phyloP scores from a whole-genome alignment of 64 coral and sea anemone species.

The Stichodactyla helianthus region DNA sequence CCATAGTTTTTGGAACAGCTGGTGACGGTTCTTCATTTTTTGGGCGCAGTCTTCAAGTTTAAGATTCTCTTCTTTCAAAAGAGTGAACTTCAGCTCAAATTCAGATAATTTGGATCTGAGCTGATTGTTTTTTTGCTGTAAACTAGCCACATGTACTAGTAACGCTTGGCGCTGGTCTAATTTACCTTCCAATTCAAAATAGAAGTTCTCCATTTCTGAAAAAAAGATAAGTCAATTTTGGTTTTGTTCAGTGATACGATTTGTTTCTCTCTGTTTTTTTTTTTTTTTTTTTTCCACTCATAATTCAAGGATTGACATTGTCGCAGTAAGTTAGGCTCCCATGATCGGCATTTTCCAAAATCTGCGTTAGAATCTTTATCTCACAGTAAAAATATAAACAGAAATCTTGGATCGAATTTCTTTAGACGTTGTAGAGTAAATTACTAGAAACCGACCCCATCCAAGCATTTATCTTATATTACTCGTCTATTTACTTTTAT shows the following conservation, averaged over 20 bases:
- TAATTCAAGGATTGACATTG: too few relatives aligned
- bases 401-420: too few relatives aligned
- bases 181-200: not conserved
- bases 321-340: too few relatives aligned
- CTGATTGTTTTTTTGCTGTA: not conserved
- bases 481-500: too few relatives aligned
- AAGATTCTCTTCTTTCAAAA: not conserved
- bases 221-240: not conserved
- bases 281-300: not conserved
- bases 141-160: not conserved
- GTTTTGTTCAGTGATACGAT: too few relatives aligned
- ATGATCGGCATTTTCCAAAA: too few relatives aligned
- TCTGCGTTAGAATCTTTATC: too few relatives aligned
- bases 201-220: constrained; percentile 13
- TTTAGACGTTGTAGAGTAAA: too few relatives aligned
- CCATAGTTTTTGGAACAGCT: not conserved
- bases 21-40: not conserved
- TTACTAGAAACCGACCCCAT: too few relatives aligned
- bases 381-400: too few relatives aligned
- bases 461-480: too few relatives aligned
- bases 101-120: not conserved
- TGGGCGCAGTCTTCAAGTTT: not conserved
- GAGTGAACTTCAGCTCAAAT: not conserved
- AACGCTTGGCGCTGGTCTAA: not conserved
- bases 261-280: not conserved